A percentile compares a stretch with the other conserved stretches of the same genome.
Conservation (phyloP, 2,113 vertebrate genomes). For the Columba janthina region DNA sequence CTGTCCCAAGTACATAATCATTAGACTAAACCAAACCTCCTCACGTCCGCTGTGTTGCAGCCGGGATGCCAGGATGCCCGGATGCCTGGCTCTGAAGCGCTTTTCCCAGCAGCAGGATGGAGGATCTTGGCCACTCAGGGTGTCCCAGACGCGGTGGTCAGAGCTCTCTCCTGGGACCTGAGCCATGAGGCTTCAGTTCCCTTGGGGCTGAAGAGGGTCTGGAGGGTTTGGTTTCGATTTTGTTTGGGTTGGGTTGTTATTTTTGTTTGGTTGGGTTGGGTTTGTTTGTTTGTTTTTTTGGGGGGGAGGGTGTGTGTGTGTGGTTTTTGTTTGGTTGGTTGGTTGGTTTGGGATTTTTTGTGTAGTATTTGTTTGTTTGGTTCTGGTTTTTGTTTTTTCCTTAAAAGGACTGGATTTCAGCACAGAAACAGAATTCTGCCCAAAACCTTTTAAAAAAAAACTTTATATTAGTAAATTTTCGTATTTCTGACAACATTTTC, state of each 20-base stretch:
- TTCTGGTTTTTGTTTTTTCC: neutral
- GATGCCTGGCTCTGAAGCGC: neutral
- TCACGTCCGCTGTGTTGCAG: rapidly evolving
- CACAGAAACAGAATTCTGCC: neutral
- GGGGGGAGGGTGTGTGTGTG: no score
- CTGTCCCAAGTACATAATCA: neutral
- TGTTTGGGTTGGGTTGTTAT: neutral
- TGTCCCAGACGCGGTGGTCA: neutral
- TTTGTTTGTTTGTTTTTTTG: no score
- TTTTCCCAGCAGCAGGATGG: neutral
- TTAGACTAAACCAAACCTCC: neutral
- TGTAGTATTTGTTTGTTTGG: neutral
- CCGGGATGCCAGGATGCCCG: neutral
- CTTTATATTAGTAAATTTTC: neutral
- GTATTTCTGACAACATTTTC: neutral
- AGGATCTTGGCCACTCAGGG: no score
- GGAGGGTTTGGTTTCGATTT: neutral
- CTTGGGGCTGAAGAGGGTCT: neutral
- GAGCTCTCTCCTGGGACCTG: neutral
- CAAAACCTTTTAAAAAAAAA: neutral
- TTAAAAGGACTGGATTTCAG: neutral
- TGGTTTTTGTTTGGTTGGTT: no score
- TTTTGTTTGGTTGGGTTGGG: no score
- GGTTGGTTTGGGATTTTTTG: no score
- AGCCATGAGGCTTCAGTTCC: neutral